Conservation (phyloP, 1,140 invertebrate genomes). For the Liolophura sinensis region DNA sequence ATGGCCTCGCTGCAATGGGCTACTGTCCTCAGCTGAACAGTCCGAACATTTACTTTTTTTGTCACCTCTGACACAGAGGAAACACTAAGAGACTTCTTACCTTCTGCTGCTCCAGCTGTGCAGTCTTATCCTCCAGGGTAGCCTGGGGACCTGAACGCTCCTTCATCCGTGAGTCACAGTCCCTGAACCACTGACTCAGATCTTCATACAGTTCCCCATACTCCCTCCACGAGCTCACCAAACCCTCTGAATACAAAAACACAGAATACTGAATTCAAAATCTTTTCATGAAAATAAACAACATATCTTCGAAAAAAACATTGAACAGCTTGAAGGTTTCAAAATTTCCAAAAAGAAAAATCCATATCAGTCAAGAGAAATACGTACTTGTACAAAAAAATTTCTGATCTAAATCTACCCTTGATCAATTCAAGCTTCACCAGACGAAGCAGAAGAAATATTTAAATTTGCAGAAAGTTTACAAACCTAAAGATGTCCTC, state of each 20-base stretch:
- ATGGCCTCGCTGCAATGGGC: no score
- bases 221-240: slow-evolving; percentile 47
- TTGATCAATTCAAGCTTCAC: no score
- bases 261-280: neutral
- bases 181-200: slow-evolving; percentile 88
- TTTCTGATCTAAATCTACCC: neutral
- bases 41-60: no score
- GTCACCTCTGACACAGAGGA: no score
- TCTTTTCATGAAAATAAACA: neutral
- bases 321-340: neutral
- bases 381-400: neutral
- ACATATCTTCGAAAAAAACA: neutral
- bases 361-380: no score
- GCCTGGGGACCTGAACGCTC: slow-evolving; percentile 87
- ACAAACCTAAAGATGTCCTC: slow-evolving; percentile 36
- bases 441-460: no score
- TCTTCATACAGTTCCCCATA: slow-evolving; percentile 68
- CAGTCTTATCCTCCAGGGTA: slow-evolving; percentile 88
- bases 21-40: no score
- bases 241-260: slow-evolving; percentile 65
- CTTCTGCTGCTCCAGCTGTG: slow-evolving; percentile 68
- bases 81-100: slow-evolving; percentile 29
- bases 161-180: slow-evolving; percentile 89
- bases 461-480: neutral
- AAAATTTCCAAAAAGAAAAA: no score